phyloP scores from a whole-genome alignment of 2,888 invertebrate genomes.

The Ormia ochracea region DNA sequence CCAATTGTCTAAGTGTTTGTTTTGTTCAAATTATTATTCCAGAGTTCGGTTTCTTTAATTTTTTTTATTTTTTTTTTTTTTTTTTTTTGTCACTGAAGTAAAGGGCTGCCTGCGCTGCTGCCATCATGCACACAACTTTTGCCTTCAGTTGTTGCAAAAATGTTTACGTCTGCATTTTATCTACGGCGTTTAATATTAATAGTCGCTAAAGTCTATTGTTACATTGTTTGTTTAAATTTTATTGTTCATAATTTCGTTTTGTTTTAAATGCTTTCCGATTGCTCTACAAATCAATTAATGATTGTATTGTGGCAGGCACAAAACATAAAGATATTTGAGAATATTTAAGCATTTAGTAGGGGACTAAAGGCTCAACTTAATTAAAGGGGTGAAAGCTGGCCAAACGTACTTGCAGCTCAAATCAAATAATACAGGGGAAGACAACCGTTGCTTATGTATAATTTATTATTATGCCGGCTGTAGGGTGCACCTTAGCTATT shows the following conservation, averaged over 20 bases:
- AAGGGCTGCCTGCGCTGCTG: constrained; percentile 31
- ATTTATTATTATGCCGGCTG: no score
- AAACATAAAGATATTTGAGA: neutral
- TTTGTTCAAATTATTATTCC: constrained; percentile 1
- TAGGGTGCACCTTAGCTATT: no score
- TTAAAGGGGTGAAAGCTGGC: no score
- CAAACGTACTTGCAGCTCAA: no score
- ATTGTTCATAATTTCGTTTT: constrained; percentile 35
- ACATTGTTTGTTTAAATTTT: neutral
- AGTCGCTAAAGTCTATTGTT: neutral
- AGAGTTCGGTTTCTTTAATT: no score
- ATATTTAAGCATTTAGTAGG: neutral
- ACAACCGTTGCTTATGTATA: no score
- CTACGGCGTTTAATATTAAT: constrained; percentile 12
- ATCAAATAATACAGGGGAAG: no score
- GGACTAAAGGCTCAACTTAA: no score
- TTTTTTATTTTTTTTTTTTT: no score
- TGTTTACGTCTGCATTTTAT: neutral
- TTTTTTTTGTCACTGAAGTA: neutral
- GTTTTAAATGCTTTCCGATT: constrained; percentile 15
- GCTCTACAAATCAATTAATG: constrained; percentile 33
- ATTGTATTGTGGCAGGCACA: neutral
- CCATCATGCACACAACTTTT: neutral
- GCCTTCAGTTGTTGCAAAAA: neutral
- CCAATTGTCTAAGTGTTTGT: neutral